A percentile compares a stretch with the other conserved stretches of the same genome.
Conservation (phyloP, 1,140 invertebrate species). For the Oncopodura yosiiana region DNA sequence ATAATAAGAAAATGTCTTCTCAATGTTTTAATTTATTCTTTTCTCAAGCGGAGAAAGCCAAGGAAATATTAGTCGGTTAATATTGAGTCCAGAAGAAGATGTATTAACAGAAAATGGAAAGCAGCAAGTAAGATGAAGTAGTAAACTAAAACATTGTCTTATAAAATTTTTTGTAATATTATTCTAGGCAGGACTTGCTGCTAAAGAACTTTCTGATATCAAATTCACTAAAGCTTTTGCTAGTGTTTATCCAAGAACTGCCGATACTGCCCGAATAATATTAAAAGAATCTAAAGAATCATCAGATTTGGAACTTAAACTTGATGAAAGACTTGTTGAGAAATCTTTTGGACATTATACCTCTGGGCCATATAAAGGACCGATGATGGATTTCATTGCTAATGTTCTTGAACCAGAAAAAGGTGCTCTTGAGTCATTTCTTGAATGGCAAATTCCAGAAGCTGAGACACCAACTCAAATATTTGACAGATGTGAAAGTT, state of each 20-base stretch:
- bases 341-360: too few species aligned
- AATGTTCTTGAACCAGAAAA: too few species aligned
- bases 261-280: not conserved
- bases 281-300: not conserved
- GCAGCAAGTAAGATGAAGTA: slow-evolving; percentile 4
- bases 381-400: too few species aligned
- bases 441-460: too few species aligned
- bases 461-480: too few species aligned
- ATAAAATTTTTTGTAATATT: not conserved
- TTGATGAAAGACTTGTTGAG: not conserved
- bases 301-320: not conserved
- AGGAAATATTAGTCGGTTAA: slow-evolving; percentile 12
- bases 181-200: not conserved
- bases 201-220: not conserved
- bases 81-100: slow-evolving; percentile 9
- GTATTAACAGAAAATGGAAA: slow-evolving; percentile 8
- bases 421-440: too few species aligned
- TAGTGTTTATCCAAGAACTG: slow-evolving; percentile 1
- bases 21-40: not conserved
- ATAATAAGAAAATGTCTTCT: not conserved
- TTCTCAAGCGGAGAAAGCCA: slow-evolving; percentile 17
- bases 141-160: not conserved
- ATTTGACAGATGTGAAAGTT: too few species aligned
- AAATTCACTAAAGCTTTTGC: slow-evolving; percentile 1
- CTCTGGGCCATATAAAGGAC: too few species aligned